Evolutionary conservation across 2,888 invertebrate genomes (phyloP), one percentile per base, ranked within the genome.

Genomic region (Rhodophaea formosa): DNA sequence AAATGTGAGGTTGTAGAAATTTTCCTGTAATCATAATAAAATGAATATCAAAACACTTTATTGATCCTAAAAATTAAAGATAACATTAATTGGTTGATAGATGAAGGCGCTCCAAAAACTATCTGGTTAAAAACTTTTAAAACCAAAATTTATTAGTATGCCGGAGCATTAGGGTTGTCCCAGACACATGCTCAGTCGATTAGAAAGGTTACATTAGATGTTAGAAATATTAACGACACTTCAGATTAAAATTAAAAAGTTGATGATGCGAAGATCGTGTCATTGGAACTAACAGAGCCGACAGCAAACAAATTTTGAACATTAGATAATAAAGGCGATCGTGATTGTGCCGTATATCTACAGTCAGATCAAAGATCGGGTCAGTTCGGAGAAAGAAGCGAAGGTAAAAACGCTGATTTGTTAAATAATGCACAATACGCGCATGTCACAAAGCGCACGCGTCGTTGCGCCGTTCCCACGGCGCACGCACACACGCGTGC

Each of bases 381-480:
- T 32, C 35, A 59, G 56, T 61, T 59, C 58, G 42, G 59, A 58
- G 59, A 59, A 57, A 60, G 58, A 58, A 62, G 58, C 42, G 54
- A 56, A 55, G 57, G 56, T 54, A 70, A 69, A 74, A 69, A 63
- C 62, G 65, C 62, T 64, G 65, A 70, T 68, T 67, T 71, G 66
- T 74, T 77, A 77, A 84, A 84, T 84, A 84, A 82, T 82, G 79
- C 80, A 86, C 82, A 83, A 82, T 84, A 80, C 75, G 77, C 75
- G 79, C 80, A 81, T 83, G 86, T 85, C 83, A 80, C 85, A 86
- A 84, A 79, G 82, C 85, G 80, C 87, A 88, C 88, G 88, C 88
- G 87, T 86, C 82, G 79, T 73, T 80, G 77, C 79, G 77, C 75
- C 86, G 87, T 88, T 88, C 89, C 88, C 88, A 88, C 89, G 88